Base-by-base conservation (phyloP, 2,888 invertebrate genomes). In the Folsomia candida region DNA sequence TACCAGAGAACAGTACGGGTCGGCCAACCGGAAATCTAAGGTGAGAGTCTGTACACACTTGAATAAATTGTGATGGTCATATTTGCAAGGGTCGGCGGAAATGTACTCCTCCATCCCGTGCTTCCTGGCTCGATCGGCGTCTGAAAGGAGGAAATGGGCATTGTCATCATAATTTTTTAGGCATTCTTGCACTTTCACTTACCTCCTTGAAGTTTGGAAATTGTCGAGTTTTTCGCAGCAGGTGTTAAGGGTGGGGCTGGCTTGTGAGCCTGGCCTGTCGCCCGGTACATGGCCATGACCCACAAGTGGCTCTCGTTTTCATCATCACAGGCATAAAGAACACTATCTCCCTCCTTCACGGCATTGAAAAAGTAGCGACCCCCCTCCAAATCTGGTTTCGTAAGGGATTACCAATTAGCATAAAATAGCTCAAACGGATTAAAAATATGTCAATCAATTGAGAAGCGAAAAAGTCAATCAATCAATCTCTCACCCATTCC, bases 81-180 rank as follows among this genome's bases (percentile, higher is more conserved):
- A 97, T 84, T 91, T 92, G 84, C 97, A 96, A 0, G 98, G 97
- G 86, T 99, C 97, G n/a, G 97, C 97, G 82, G 95, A 94, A 80
- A 99, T 98, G 83, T 93, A 97, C 85, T 99, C 98, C 83, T 99
- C 99, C 94, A 99, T 95, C 60, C 99, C 98, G 83, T 98, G 98
- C 83, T 99, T 99, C 70, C 94, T 88, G 47, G 98, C 98, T 83
- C 96, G 90, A 83, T 97, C 96, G 62, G 94, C 92, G 85, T 94
- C 94, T 92, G 2, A 67, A 25, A 68, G 57, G 3, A 20, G 26
- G 11, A 27, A 20, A 57, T 28, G 14, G 6, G 20, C 9, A 69
- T 25, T 11, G 25, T 3, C 25, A 69, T 28, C 14, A n/a, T 68
- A n/a, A 22, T 37, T 51, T n/a, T 24, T 22, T n/a, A 28, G 2